These are phyloP conservation scores for Scaptomyza montana DNA, from an alignment of 1,140 invertebrate genomes.

Conservation along the genomic window DNA sequence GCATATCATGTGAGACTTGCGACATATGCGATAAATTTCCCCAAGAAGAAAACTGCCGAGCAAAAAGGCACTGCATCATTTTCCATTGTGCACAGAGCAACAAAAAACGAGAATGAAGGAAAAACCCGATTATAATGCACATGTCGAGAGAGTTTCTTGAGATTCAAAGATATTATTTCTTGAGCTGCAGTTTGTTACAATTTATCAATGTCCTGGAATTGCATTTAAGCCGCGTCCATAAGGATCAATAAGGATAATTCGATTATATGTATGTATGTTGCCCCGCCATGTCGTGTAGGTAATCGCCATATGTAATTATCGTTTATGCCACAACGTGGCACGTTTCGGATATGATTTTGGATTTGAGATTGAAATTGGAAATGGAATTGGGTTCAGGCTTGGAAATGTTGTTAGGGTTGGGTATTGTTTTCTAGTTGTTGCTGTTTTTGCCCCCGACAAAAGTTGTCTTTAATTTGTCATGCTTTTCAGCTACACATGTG, in stretches of 20 bases:
- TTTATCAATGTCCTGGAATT: slow-evolving; percentile 73
- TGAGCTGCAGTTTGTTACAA: slow-evolving; percentile 59
- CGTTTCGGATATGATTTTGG: slow-evolving; percentile 64
- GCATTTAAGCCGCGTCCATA: slow-evolving; percentile 72
- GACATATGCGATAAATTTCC: slow-evolving; percentile 80
- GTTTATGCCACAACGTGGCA: slow-evolving; percentile 74
- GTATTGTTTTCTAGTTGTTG: not conserved
- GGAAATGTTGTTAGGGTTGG: slow-evolving; percentile 8
- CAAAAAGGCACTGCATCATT: slow-evolving; percentile 63
- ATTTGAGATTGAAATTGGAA: slow-evolving; percentile 12
- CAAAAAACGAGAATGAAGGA: not conserved
- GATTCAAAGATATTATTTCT: slow-evolving; percentile 42
- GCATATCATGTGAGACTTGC: slow-evolving; percentile 78
- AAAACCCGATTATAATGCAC: slow-evolving; percentile 43
- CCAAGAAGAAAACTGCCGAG: slow-evolving; percentile 38
- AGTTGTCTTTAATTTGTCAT: slow-evolving; percentile 73
- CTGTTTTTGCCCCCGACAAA: not conserved
- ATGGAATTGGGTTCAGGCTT: slow-evolving; percentile 12
- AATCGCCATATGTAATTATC: slow-evolving; percentile 72
- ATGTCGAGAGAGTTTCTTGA: slow-evolving; percentile 38
- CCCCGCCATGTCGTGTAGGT: slow-evolving; percentile 31
- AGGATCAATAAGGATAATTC: slow-evolving; percentile 75
- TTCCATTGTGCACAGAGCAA: slow-evolving; percentile 46
- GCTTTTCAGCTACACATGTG: slow-evolving; percentile 70
- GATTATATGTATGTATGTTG: slow-evolving; percentile 55